These are phyloP conservation scores for Anthoptus insignis DNA, from an alignment of 2,888 invertebrate species.

Conservation along the genomic window DNA sequence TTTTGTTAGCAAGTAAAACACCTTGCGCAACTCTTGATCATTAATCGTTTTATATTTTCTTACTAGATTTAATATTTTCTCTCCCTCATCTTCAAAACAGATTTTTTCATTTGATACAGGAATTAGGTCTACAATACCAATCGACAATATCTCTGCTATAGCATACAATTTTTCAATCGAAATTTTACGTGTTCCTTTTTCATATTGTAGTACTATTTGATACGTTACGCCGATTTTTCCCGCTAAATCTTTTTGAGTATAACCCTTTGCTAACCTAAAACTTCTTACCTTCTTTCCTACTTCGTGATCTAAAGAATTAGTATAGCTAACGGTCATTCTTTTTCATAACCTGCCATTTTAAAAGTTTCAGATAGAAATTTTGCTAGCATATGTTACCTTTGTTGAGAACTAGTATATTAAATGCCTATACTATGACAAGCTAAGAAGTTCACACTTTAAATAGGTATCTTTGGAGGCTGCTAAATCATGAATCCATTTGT, in stretches of 20 bases:
- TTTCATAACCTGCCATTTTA: too few species aligned
- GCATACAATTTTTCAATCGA: neutral
- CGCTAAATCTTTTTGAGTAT: too few species aligned
- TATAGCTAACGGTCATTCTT: too few species aligned
- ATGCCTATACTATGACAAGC: too few species aligned
- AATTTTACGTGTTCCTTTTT: neutral
- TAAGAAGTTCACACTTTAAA: too few species aligned
- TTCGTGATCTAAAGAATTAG: neutral
- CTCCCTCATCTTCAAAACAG: neutral
- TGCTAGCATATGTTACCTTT: too few species aligned
- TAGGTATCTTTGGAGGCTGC: too few species aligned
- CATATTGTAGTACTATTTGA: neutral
- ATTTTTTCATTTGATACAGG: neutral
- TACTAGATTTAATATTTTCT: slow-evolving; percentile 2
- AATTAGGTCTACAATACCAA: neutral
- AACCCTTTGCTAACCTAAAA: neutral
- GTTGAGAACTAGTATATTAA: too few species aligned
- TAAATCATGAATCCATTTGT: too few species aligned
- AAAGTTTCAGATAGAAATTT: too few species aligned
- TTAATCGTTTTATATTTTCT: too few species aligned
- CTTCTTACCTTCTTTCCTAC: neutral
- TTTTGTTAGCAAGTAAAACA: neutral
- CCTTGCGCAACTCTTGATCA: neutral
- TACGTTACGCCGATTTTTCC: neutral
- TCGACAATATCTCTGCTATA: neutral